Conservation (phyloP, 2,797 vertebrate genomes). For the Urosaurus nigricauda region DNA sequence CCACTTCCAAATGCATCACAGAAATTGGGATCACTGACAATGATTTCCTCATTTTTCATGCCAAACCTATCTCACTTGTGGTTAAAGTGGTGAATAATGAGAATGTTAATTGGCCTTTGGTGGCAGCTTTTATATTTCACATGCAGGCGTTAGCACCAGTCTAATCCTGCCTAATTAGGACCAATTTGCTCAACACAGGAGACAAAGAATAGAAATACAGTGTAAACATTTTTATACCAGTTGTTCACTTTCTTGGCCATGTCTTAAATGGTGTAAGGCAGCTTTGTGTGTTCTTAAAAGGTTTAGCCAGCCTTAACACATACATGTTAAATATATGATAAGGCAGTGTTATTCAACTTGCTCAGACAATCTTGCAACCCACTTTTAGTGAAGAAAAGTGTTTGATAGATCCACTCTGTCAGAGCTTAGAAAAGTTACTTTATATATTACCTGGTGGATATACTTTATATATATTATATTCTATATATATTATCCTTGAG, state of each 20-base stretch:
- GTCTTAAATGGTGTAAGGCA: constrained; percentile 8
- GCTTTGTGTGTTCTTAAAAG: neutral
- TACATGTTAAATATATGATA: neutral
- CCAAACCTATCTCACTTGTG: constrained; percentile 69
- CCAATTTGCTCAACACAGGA: constrained; percentile 63
- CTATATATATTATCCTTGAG: no score
- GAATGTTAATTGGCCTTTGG: constrained; percentile 64
- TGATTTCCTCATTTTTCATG: constrained; percentile 62
- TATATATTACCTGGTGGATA: no score
- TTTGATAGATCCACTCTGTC: neutral
- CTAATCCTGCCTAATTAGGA: constrained; percentile 72
- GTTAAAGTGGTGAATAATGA: constrained; percentile 70
- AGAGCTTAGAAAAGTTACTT: no score
- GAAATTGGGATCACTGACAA: constrained; percentile 59
- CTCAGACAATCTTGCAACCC: neutral
- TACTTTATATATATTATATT: no score
- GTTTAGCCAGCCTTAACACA: no score
- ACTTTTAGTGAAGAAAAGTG: neutral
- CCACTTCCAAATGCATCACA: constrained; percentile 59
- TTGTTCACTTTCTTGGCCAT: constrained; percentile 55
- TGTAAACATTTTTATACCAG: constrained; percentile 61
- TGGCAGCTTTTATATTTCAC: constrained; percentile 61
- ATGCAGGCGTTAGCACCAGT: constrained; percentile 62
- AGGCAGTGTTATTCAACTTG: neutral
- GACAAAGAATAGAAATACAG: constrained; percentile 54